Percentiles rank a stretch among this genome's conserved stretches.
These are phyloP conservation scores for Chaunax sp. DNA, from an alignment of 2,797 vertebrate species.

Conservation along the genomic window DNA sequence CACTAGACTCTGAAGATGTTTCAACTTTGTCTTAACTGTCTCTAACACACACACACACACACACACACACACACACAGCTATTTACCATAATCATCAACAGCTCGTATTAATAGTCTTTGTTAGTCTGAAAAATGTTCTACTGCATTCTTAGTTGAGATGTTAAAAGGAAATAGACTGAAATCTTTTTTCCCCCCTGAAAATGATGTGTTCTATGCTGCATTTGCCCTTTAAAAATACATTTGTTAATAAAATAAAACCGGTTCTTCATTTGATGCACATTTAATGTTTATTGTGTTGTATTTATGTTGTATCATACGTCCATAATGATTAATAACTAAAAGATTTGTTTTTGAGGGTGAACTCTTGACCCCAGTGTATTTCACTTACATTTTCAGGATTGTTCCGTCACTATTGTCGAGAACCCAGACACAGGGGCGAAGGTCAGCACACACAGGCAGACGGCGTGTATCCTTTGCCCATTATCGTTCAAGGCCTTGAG, in stretches of 20 bases:
- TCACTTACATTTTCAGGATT: too few relatives aligned
- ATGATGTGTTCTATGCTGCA: too few relatives aligned
- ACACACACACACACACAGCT: background rate
- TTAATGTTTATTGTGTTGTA: background rate
- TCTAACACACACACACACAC: background rate
- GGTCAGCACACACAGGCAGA: too few relatives aligned
- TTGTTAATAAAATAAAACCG: conserved; percentile 10
- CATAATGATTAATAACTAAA: background rate
- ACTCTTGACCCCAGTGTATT: too few relatives aligned
- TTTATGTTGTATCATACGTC: background rate
- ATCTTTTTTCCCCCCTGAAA: too few relatives aligned
- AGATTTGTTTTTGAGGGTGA: background rate
- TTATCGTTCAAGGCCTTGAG: too few relatives aligned
- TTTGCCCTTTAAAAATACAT: conserved; percentile 12
- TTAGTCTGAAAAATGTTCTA: conserved; percentile 23
- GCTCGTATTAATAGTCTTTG: conserved; percentile 13
- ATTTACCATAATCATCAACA: conserved; percentile 12
- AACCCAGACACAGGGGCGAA: too few relatives aligned
- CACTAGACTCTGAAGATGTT: conserved; percentile 43
- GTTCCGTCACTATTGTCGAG: too few relatives aligned
- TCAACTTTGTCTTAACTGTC: conserved; percentile 13
- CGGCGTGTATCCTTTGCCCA: too few relatives aligned
- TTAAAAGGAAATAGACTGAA: too few relatives aligned
- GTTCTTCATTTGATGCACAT: background rate
- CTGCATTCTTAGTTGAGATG: conserved; percentile 23